Base-by-base conservation (phyloP, 2,797 vertebrate genomes). In the Neopelma chrysocephalum region DNA sequence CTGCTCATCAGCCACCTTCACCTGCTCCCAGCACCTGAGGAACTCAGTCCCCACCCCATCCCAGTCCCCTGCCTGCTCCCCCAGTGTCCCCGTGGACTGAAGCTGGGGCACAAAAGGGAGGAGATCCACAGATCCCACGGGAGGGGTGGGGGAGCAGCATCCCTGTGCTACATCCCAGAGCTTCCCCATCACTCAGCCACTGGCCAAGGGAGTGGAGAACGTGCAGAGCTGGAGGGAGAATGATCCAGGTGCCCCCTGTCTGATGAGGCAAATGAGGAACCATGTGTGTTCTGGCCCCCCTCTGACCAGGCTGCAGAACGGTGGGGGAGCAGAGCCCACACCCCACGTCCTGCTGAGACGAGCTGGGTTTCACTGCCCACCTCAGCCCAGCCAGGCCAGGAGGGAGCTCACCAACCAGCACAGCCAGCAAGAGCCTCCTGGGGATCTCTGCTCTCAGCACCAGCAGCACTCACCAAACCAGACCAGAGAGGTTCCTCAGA, bases 401-500 rank as follows among this genome's bases (percentile, higher is more conserved):
- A 62, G 40, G 69, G 51, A 90, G 76, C 45, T 25, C 73, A 70
- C 61, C 62, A 77, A 31, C 40, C 58, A 54, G 31, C 71, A 69
- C 29, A 53, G 45, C 45, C 75, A 53, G 12, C 8, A 1, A 61
- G 58, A 69, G 29, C 42, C 34, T 81, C 64, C 40, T 18, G 19
- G 11, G 29, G 18, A 73, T 70, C 79, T 78, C 43, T 42, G 90
- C 57, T 81, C 71, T 91, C 82, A 73, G 40, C 72, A 86, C 77
- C 76, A 54, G 45, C 20, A 69, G 27, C 61, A 82, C 50, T 38
- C 53, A 20, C 60, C 75, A 78, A 75, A 56, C 15, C 45, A 79
- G 53, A 65, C 14, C 18, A 54, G 54, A 87, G 42, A 31, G 68
- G 51, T 64, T 78, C 40, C 82, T 57, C 75, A 12, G 31, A 48